These are phyloP conservation scores for Biston stratarius DNA, from an alignment of 2,888 invertebrate species.

Conservation along the genomic window DNA sequence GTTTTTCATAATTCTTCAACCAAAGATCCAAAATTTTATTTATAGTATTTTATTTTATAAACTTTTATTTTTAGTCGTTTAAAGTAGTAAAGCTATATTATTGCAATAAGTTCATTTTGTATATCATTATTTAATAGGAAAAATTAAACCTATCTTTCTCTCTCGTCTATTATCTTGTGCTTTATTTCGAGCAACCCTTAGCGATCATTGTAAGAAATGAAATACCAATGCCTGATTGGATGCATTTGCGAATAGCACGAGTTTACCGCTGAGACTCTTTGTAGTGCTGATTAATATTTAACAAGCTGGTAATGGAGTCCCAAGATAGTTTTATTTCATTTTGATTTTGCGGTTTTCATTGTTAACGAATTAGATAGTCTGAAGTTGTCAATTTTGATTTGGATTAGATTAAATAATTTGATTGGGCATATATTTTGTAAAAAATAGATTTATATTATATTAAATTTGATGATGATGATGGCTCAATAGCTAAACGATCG, in stretches of 20 bases:
- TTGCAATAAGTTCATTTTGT: no score
- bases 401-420: conserved; percentile 13
- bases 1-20: no score
- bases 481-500: no score
- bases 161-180: no score
- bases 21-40: no score
- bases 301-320: conserved; percentile 49
- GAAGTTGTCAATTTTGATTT: conserved; percentile 15
- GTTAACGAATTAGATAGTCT: conserved; percentile 15
- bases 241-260: conserved; percentile 69
- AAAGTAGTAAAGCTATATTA: no score
- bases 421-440: conserved; percentile 2
- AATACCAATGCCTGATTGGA: conserved; percentile 65
- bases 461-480: no score
- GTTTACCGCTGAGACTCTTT: conserved; percentile 58
- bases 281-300: conserved; percentile 71
- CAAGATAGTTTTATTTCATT: conserved; percentile 25
- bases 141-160: no score
- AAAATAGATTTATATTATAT: no score
- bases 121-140: no score
- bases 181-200: background rate
- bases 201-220: conserved; percentile 63
- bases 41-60: no score
- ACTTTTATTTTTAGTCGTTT: no score
- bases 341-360: conserved; percentile 31